Evolutionary conservation across 2,888 invertebrate species (phyloP), one percentile per base, ranked within the genome.

Genomic region (Charanyca ferruginea): DNA sequence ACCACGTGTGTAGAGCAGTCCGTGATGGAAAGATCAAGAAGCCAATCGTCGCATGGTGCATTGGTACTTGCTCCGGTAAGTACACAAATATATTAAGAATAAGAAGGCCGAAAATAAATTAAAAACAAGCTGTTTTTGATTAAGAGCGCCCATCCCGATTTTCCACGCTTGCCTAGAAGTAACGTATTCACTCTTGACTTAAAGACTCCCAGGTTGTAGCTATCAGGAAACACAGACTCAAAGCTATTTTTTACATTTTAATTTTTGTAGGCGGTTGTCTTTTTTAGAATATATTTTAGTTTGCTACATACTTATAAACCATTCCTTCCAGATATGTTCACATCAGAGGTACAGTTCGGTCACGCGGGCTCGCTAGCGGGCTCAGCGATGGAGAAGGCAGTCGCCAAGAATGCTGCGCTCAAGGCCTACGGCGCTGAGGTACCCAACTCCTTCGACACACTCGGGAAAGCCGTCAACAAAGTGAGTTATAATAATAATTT

Each of bases 311-410:
- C n/a, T n/a, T n/a, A n/a, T n/a, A n/a, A n/a, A n/a, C n/a, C 35
- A 11, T 16, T 16, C 4, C 16, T n/a, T 25, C 0, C 96, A 93
- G 97, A 97, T 71, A 98, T 98, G 98, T 98, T 98, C 91, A 97
- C 98, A 0, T 96, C 98, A 1, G 97, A 97, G 90, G 99, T 99
- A 11, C 99, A 99, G 93, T 99, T 99, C 94, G 99, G 99, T 0
- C 99, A 99, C 96, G 99, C 99, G 78, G 99, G 99, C 7, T 99
- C 99, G 2, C 99, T 99, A 86, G 99, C 99, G 25, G 98, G 99
- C 88, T 98, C 98, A 0, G 98, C 98, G 54, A 91, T 97, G 13
- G 99, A 99, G 95, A 99, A 99, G 49, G 99, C 99, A 0, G 97
- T 97, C 0, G 97, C 98, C 0, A 99, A 99, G 96, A 99, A 99